Conservation (phyloP, 1,140 invertebrate species). For the Dreissena polymorpha region DNA sequence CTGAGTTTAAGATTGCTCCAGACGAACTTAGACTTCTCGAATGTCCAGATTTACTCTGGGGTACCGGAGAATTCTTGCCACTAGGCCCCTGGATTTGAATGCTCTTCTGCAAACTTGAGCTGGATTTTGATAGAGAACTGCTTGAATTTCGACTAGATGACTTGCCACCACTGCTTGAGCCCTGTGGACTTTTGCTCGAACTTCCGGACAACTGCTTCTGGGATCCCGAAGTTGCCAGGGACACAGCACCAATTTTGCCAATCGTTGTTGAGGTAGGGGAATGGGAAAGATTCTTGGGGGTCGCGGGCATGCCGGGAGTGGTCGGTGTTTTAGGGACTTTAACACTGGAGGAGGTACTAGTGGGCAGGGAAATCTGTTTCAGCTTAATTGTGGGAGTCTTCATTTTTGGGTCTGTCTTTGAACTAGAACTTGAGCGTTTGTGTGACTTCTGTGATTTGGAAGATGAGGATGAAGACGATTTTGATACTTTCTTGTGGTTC, state of each 20-base stretch:
- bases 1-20: conserved; percentile 3
- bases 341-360: conserved; percentile 67
- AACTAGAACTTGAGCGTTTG: conserved; percentile 62
- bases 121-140: conserved; percentile 18
- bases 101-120: conserved; percentile 42
- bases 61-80: conserved; percentile 45
- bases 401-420: conserved; percentile 75
- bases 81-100: conserved; percentile 50
- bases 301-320: conserved; percentile 52
- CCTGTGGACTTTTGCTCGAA: conserved; percentile 53
- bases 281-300: conserved; percentile 78
- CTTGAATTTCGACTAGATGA: conserved; percentile 21
- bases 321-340: conserved; percentile 53
- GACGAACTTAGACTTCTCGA: conserved; percentile 38
- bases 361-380: conserved; percentile 75
- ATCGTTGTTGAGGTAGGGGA: conserved; percentile 65
- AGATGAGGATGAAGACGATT: conserved; percentile 37
- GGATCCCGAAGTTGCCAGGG: conserved; percentile 61
- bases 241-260: conserved; percentile 63
- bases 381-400: conserved; percentile 77
- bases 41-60: conserved; percentile 41
- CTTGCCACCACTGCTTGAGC: conserved; percentile 28
- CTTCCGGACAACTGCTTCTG: conserved; percentile 44
- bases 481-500: conserved; percentile 35
- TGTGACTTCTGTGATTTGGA: conserved; percentile 61